Percentiles rank a stretch among this genome's conserved stretches.
phyloP scores from a whole-genome alignment of 1,140 invertebrate species.

The Eriocheir sinensis region DNA sequence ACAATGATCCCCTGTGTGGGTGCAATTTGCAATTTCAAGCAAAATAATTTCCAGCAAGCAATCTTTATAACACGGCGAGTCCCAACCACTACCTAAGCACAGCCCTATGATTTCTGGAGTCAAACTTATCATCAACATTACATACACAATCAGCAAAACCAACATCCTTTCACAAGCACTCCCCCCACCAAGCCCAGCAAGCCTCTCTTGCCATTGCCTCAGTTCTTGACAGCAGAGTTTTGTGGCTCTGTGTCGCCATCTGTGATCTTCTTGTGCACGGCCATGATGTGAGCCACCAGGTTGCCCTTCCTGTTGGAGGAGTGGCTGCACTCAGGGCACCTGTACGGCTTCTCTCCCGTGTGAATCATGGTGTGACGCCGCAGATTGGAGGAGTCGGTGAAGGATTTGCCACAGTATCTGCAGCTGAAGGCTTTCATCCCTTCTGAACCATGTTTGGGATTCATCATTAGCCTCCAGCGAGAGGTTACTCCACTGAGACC shows the following conservation, averaged over 20 bases:
- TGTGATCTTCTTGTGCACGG: conserved; percentile 47
- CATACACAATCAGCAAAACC: background rate
- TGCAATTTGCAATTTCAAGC: conserved; percentile 7
- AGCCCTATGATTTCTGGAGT: background rate
- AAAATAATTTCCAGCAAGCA: conserved; percentile 16
- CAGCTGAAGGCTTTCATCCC: conserved; percentile 59
- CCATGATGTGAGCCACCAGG: conserved; percentile 64
- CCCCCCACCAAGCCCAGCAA: background rate
- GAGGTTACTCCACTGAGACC: conserved; percentile 56
- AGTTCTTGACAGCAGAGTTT: background rate
- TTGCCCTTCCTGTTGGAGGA: conserved; percentile 69
- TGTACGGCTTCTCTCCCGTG: conserved; percentile 69
- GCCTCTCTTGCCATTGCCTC: background rate
- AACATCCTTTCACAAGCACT: background rate
- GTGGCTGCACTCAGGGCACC: conserved; percentile 69
- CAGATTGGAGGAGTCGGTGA: conserved; percentile 65
- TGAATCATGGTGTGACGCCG: conserved; percentile 71
- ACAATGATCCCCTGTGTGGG: background rate
- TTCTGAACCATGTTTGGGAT: conserved; percentile 45
- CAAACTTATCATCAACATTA: background rate
- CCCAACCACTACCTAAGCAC: background rate
- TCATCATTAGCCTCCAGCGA: conserved; percentile 61
- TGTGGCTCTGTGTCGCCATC: background rate
- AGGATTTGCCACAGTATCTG: conserved; percentile 67
- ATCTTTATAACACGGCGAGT: background rate